Conservation (phyloP, 2,113 vertebrate species). For the Pachypanchax playfairii region DNA sequence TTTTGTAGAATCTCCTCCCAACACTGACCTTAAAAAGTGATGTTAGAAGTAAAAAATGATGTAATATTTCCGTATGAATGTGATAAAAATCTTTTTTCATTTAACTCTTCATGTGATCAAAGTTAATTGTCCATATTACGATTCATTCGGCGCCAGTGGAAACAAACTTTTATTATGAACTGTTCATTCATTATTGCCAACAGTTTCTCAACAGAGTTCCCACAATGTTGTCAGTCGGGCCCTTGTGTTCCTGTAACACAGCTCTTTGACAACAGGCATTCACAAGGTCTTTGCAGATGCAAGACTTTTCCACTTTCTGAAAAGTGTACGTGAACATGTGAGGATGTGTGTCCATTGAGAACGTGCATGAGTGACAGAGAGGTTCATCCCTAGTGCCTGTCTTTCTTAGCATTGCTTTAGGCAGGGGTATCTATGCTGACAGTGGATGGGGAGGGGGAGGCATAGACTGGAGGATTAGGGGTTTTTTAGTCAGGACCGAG, state of each 20-base stretch:
- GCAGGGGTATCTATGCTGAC: constrained; percentile 70
- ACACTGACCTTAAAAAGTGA: background rate
- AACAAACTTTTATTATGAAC: constrained; percentile 38
- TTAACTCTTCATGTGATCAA: background rate
- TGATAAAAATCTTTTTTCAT: too few species aligned
- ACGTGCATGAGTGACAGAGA: constrained; percentile 72
- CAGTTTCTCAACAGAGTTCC: constrained; percentile 42
- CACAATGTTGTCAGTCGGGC: constrained; percentile 54
- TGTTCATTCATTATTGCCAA: constrained; percentile 47
- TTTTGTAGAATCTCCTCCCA: background rate
- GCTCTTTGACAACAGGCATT: constrained; percentile 63
- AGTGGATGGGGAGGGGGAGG: constrained; percentile 66
- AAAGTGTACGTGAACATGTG: constrained; percentile 60
- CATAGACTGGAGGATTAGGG: constrained; percentile 71
- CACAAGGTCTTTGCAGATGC: constrained; percentile 43
- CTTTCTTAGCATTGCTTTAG: constrained; percentile 67
- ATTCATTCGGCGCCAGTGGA: constrained; percentile 48
- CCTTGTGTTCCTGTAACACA: constrained; percentile 50
- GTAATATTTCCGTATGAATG: constrained; percentile 3
- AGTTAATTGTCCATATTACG: constrained; percentile 48
- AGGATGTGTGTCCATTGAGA: constrained; percentile 72
- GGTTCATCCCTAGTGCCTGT: constrained; percentile 72
- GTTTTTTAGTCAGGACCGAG: constrained; percentile 65
- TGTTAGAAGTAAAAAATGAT: background rate
- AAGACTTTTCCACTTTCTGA: constrained; percentile 55